Base-by-base conservation (phyloP, 2,113 vertebrate species). In the Sylvietta virens region DNA sequence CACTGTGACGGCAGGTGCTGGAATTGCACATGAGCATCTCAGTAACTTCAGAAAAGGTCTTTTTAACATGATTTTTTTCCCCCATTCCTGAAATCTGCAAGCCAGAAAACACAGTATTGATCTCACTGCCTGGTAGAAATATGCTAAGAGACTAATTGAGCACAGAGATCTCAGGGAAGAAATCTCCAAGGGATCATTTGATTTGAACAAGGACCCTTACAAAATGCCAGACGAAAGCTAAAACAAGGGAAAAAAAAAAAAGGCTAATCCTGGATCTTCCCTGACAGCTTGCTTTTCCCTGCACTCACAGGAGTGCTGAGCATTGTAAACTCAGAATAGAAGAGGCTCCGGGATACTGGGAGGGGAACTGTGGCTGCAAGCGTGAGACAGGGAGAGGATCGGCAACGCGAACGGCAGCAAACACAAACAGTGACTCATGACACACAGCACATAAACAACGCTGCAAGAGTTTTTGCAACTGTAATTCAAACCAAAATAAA, bases 401-500 rank as follows among this genome's bases (percentile, higher is more conserved):
- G 5, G 61, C 71, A 82, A 33, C 0, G 0, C 16, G 28, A 86
- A 65, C 17, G 10, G 69, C 93, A 87, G 90, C 84, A 73, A 92
- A 94, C 30, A 77, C 6, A 85, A 91, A 81, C 60, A 90, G 51
- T 84, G 90, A 95, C 54, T 96, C 94, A 92, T 4, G 7, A 39
- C 73, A 81, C n/a, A 35, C 24, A 23, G 61, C 56, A 86, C 90
- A 92, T 10, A 91, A 92, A 89, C 67, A 89, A 73, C 15, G 1
- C 47, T 78, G 13, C 37, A 37, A 86, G 70, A 82, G 86, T 3
- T 87, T 86, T 24, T 81, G 42, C 81, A 70, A 87, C 71, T 87
- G 18, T 73, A 88, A 82, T 80, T 82, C 69, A 65, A 81, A 92
- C 42, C 33, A 89, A 91, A 97, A 91, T 47, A 95, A 96, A 91